Conservation (phyloP, 2,888 invertebrate species). For the Habrosyne pyritoides region DNA sequence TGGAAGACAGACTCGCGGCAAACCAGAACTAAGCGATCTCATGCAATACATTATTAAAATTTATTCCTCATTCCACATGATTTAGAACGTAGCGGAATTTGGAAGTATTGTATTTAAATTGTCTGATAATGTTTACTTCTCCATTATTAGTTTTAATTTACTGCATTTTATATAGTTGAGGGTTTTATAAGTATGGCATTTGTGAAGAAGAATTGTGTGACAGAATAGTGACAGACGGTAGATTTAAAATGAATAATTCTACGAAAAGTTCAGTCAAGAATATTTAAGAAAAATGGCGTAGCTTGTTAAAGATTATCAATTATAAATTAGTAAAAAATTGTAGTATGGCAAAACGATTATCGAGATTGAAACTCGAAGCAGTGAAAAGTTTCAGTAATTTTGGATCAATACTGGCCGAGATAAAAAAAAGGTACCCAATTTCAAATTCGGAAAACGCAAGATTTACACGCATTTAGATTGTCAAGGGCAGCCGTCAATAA, state of each 20-base stretch:
- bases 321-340: background rate
- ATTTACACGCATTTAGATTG: constrained; percentile 20
- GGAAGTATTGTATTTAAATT: background rate
- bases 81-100: background rate
- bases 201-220: background rate
- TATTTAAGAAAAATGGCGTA: background rate
- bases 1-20: constrained; percentile 11
- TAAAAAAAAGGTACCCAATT: constrained; percentile 14
- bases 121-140: background rate
- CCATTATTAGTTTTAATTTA: background rate
- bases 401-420: background rate
- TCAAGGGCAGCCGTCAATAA: constrained; percentile 50
- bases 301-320: background rate
- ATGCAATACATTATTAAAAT: constrained; percentile 20
- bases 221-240: background rate
- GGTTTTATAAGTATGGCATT: background rate
- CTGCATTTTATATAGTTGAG: background rate
- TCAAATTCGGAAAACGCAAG: constrained; percentile 42
- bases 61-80: background rate
- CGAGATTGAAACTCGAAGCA: background rate
- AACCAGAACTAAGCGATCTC: constrained; percentile 17
- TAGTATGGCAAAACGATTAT: background rate
- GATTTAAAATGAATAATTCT: background rate
- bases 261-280: background rate
- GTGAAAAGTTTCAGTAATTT: background rate